Evolutionary conservation across 2,113 vertebrate species (phyloP).

Genomic region (Vireo altiloquus): DNA sequence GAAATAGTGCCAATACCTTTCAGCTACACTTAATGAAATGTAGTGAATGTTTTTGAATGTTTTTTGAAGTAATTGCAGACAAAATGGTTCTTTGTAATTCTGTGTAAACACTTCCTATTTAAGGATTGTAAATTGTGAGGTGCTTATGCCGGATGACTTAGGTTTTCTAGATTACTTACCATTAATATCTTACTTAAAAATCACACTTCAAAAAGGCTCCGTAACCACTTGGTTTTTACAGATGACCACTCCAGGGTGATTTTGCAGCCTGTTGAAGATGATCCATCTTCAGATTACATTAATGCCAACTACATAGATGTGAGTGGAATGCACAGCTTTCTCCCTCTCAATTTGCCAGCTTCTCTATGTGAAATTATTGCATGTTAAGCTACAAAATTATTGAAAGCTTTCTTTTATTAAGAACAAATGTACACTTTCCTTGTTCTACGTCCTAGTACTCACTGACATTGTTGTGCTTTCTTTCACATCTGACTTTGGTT

Average conservation of each 20-base stretch:
- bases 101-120: background rate
- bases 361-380: conserved; percentile 82
- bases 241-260: conserved; percentile 99
- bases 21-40: background rate
- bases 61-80: background rate
- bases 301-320: conserved; percentile 99
- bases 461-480: conserved; percentile 96
- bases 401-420: conserved; percentile 80
- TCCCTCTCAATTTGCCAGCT: conserved; percentile 54
- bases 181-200: background rate
- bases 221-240: conserved; percentile 65
- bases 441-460: conserved; percentile 87
- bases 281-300: conserved; percentile 99
- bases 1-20: background rate
- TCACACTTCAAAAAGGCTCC: conserved; percentile 13
- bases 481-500: conserved; percentile 99
- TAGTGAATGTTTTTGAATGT: background rate
- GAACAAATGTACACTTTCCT: conserved; percentile 85
- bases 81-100: background rate
- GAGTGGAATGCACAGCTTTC: conserved; percentile 85
- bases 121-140: background rate
- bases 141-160: background rate
- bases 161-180: background rate
- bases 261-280: conserved; percentile 96
- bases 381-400: conserved; percentile 80